phyloP scores from a whole-genome alignment of 92 coral and sea anemone species.

The Actinostola sp. region DNA sequence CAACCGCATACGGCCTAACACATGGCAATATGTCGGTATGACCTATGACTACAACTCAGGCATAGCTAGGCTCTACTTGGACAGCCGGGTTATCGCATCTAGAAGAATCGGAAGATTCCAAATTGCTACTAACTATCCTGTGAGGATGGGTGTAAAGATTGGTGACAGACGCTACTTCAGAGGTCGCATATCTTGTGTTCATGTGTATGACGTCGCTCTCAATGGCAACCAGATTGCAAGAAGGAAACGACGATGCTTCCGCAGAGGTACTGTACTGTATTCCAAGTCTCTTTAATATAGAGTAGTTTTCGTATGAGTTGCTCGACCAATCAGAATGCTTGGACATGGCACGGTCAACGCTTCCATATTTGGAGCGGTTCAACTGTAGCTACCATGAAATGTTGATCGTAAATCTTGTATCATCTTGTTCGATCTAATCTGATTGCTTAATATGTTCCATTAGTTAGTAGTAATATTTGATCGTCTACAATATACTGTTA shows the following conservation, averaged over 20 bases:
- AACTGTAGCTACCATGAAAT: too few relatives aligned
- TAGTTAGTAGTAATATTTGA: too few relatives aligned
- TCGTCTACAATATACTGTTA: too few relatives aligned
- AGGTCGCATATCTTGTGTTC: constrained; percentile 80
- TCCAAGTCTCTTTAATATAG: not conserved
- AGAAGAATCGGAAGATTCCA: constrained; percentile 55
- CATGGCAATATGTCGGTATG: constrained; percentile 82
- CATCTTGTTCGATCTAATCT: too few relatives aligned
- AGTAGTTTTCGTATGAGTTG: too few relatives aligned
- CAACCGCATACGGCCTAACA: constrained; percentile 40
- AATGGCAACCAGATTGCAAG: constrained; percentile 75
- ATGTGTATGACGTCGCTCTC: constrained; percentile 71
- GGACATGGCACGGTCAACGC: too few relatives aligned
- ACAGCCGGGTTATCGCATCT: constrained; percentile 54
- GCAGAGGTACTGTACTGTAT: constrained; percentile 20
- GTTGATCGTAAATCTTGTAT: too few relatives aligned
- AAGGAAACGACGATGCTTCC: constrained; percentile 81
- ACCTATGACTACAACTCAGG: constrained; percentile 64
- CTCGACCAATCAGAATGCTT: too few relatives aligned
- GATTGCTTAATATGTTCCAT: too few relatives aligned
- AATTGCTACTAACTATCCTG: constrained; percentile 78
- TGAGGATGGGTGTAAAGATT: constrained; percentile 64
- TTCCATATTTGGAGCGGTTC: too few relatives aligned
- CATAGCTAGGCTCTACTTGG: constrained; percentile 60
- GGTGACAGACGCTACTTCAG: constrained; percentile 66